Base-by-base conservation (phyloP, 2,888 invertebrate genomes). In the Troglohyphantes excavatus region DNA sequence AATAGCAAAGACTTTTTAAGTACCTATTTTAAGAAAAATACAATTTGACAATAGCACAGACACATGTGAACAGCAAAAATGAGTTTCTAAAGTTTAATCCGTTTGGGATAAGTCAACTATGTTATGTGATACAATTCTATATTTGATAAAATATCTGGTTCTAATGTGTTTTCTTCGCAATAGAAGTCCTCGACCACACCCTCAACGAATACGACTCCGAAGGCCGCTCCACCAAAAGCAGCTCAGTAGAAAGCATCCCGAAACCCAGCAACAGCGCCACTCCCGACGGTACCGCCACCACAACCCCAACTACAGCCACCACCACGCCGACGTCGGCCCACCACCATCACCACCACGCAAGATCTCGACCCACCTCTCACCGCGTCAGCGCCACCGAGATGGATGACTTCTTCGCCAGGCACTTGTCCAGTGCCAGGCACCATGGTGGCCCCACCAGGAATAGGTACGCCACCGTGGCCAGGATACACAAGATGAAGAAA, bases 401-500 rank as follows among this genome's bases (percentile, higher is more conserved):
- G 90, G 97, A 98, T 94, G 97, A 98, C 94, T 95, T 98, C 92
- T 98, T 98, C 95, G 97, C 97, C 94, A 94, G 97, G 59, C 97
- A 98, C 43, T 21, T 82, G n/a, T 79, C 86, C 5, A 26, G 19
- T 0, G 53, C 29, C 0, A 63, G 39, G n/a, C 73, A 65, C 5
- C 82, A 79, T 5, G 46, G 72, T 11, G 84, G 46, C 3, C 70
- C 59, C 39, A 75, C 70, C 11, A 29, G 63, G 33, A 65, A 88
- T 68, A 91, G 70, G 88, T 90, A 82, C 39, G 90, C 90, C 59
- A 90, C 90, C 7, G 19, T 79, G 0, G 90, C 90, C 6, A 39
- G 90, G 6, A 85, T 90, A 43, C 90, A 90, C 53, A 91, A 91
- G 19, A 53, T 65, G 63, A 90, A 72, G 27, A 86, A 63, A 29